Evolutionary conservation across 1,140 invertebrate species (phyloP), one percentile per base, ranked within the genome.

Genomic region (Asbolus verrucosus): DNA sequence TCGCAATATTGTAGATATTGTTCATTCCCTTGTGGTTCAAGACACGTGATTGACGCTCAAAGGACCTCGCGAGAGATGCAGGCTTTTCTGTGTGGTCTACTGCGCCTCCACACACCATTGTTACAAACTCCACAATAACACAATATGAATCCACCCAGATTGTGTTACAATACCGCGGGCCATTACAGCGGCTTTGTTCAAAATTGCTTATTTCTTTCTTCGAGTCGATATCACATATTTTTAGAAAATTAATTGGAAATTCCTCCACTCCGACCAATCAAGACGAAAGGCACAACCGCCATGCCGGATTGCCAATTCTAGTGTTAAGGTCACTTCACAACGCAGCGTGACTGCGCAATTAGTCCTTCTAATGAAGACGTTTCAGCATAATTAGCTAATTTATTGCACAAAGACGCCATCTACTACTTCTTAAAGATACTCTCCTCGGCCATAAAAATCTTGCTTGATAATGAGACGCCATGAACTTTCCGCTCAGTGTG

Each of bases 1-100:
- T 54, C 46, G 46, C 46, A 54, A 54, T 54, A 54, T 54, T 54
- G 46, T 54, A 54, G 46, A 54, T 54, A 54, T 54, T 54, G 46
- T 54, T 54, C 46, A 54, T 54, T 54, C 46, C 46, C 46, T 54
- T 54, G 46, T 54, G 46, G 46, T 54, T 54, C 46, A 54, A 24
- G 46, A 54, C 46, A 54, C 46, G 46, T 54, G 46, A 54, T 54
- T 24, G 46, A 54, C 46, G 46, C 46, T 54, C 46, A 54, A 54
- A 54, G 21, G 46, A 8, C 24, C 46, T 21, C 15, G 4, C 4
- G 2, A 11, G 33, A 54, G 46, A 54, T 54, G 46, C 46, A 54
- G 46, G 46, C 46, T 30, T 54, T 54, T 54, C 46, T 54, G 46
- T 54, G 46, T 14, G 46, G 46, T 54, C 46, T 54, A 21, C 46